These are phyloP conservation scores for Aporophyla nigra DNA, from an alignment of 2,888 invertebrate species.

Conservation along the genomic window DNA sequence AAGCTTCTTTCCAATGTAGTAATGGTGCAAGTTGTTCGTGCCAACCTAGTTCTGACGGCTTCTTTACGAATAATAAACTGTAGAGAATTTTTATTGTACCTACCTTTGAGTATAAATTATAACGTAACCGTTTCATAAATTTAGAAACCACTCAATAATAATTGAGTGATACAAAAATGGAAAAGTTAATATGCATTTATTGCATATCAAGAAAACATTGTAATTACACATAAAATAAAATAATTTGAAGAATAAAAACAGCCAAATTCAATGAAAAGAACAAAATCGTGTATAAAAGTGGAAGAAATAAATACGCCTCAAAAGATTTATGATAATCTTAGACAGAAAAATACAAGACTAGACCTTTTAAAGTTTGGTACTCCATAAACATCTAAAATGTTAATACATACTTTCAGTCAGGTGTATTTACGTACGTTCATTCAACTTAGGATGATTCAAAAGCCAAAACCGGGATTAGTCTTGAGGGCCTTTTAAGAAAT, in stretches of 20 bases:
- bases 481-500: conserved; percentile 87
- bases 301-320: conserved; percentile 70
- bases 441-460: conserved; percentile 81
- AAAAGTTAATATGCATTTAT: background rate
- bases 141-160: background rate
- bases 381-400: conserved; percentile 69
- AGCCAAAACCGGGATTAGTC: conserved; percentile 85
- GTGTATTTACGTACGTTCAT: conserved; percentile 76
- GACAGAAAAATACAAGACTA: conserved; percentile 24
- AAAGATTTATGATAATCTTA: conserved; percentile 70
- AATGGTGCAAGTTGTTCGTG: conserved; percentile 70
- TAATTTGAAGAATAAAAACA: conserved; percentile 42
- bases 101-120: conserved; percentile 44
- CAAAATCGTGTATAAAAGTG: conserved; percentile 65
- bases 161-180: background rate
- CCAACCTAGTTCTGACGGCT: conserved; percentile 69
- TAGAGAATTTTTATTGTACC: conserved; percentile 59
- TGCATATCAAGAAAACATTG: background rate
- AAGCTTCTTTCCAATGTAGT: conserved; percentile 77
- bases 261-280: conserved; percentile 54
- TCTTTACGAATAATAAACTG: conserved; percentile 70
- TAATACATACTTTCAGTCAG: conserved; percentile 74
- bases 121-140: background rate
- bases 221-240: background rate
- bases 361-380: conserved; percentile 37